Evolutionary conservation across 2,113 vertebrate species (phyloP).

Genomic region (Chunga burmeisteri): DNA sequence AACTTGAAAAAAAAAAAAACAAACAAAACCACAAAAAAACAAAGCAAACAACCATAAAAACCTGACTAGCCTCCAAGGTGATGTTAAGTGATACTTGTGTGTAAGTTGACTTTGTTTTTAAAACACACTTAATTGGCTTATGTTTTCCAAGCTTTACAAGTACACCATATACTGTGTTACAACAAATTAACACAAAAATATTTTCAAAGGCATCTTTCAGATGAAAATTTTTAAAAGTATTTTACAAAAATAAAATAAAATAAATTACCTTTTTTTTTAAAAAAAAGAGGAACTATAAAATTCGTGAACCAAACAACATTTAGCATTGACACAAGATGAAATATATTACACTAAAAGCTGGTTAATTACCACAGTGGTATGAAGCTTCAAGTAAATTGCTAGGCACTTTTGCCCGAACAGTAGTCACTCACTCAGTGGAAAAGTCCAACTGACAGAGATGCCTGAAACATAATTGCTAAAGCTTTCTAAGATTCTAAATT

Average conservation of each 20-base stretch:
- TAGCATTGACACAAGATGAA: background rate
- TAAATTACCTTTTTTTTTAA: background rate
- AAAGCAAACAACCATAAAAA: background rate
- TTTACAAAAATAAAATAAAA: conserved; percentile 31
- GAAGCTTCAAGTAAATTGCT: conserved; percentile 46
- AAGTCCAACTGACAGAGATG: background rate
- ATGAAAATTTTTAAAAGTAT: background rate
- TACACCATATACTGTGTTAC: background rate
- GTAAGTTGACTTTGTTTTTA: background rate
- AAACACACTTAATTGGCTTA: background rate
- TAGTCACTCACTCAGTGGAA: background rate
- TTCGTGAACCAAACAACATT: background rate
- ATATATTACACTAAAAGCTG: background rate
- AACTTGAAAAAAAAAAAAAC: background rate
- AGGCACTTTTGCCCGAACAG: conserved; percentile 28
- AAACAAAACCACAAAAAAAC: background rate
- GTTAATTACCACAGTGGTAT: background rate
- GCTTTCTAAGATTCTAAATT: background rate
- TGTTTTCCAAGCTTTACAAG: background rate
- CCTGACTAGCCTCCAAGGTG: too few relatives aligned
- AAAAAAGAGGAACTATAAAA: background rate
- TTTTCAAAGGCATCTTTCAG: background rate
- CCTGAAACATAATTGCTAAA: background rate
- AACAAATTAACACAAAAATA: background rate
- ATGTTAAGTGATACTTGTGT: background rate